phyloP scores from a whole-genome alignment of 2,113 vertebrate genomes.

The Lathamus discolor region DNA sequence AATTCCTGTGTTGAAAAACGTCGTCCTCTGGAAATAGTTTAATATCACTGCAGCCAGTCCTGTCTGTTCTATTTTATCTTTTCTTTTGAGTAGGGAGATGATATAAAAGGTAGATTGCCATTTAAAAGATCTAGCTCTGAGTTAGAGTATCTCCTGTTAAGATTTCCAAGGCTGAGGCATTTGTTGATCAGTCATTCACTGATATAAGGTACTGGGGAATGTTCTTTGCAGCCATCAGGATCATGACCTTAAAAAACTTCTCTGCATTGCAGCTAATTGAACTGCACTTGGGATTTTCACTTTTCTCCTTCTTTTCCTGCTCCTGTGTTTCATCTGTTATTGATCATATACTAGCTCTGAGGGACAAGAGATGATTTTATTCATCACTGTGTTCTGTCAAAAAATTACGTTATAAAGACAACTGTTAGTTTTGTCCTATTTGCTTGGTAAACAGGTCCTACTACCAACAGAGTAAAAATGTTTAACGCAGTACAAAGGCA shows the following conservation, averaged over 20 bases:
- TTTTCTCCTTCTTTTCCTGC: not conserved
- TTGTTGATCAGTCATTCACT: not conserved
- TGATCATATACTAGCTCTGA: not conserved
- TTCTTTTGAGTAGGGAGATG: not conserved
- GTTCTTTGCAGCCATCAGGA: not conserved
- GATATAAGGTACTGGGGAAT: not conserved
- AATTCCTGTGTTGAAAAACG: not conserved
- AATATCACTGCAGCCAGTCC: not conserved
- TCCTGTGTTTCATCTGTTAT: not conserved
- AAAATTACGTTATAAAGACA: not conserved
- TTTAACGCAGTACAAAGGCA: not conserved
- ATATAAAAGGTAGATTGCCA: not conserved
- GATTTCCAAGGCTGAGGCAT: not conserved
- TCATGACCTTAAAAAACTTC: constrained; percentile 1
- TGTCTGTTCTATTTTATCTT: not conserved
- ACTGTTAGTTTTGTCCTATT: not conserved
- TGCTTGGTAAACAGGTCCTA: not conserved
- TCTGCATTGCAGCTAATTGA: not conserved
- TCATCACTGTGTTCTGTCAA: not conserved
- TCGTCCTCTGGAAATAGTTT: not conserved
- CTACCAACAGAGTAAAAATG: not conserved
- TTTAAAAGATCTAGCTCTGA: not conserved
- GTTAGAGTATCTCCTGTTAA: not conserved
- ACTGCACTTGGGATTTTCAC: not conserved
- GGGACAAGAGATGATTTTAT: not conserved